Base-by-base conservation (phyloP, 2,888 invertebrate genomes). In the Scrobipalpa atriplicella region DNA sequence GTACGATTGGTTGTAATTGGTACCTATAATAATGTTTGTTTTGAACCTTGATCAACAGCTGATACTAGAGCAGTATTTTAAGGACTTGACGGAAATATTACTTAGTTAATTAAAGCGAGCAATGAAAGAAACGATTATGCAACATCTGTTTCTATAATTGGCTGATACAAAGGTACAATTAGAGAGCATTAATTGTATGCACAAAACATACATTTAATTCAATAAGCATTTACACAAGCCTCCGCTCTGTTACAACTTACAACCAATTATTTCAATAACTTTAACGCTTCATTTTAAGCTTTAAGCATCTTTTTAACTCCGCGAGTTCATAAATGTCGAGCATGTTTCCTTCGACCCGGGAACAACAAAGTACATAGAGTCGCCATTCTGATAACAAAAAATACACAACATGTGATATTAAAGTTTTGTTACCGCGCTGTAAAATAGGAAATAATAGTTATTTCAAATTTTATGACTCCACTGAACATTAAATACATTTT, bases 341-440 rank as follows among this genome's bases (percentile, higher is more conserved):
- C 66, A 66, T 67, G 68, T 62, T 62, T 56, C 66, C 52, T 65
- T 70, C 68, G 71, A 72, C 71, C 67, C 65, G 68, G 71, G 73
- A 72, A 75, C 71, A 73, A 61, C 36, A 63, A 68, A 67, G 70
- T 65, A 52, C 63, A 58, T 71, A 64, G 76, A 80, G 77, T 72
- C 68, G 73, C 69, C 73, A 78, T 71, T 74, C 72, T 71, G 73
- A 75, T 73, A 81, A 77, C 75, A 79, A 81, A 82, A 81, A 81
- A 81, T 79, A 19, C n/a, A 58, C 8, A 68, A 70, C 72, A 71
- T 72, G 68, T 77, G 78, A 80, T 81, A 80, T 81, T 79, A 79
- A 79, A 78, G 76, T 79, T 79, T 80, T 80, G 79, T 81, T 81
- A 76, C 74, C 71, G 78, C 71, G 78, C 83, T 83, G 81, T 87